Conservation (phyloP, 92 coral and sea anemone species). For the Epizoanthus stellaris region DNA sequence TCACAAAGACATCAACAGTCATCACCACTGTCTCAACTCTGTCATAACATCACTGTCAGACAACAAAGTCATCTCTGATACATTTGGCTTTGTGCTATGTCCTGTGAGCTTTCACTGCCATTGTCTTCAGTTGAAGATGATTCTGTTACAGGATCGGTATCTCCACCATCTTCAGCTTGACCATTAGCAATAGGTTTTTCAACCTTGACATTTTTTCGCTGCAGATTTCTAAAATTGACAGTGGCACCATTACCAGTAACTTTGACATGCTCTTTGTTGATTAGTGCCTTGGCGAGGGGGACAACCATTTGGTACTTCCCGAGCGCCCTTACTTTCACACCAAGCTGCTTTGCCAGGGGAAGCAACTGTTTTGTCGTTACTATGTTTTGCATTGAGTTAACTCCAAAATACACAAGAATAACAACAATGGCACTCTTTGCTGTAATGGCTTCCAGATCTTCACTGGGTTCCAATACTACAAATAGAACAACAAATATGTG, state of each 20-base stretch:
- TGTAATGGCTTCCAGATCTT: slow-evolving; percentile 36
- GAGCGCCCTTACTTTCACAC: slow-evolving; percentile 38
- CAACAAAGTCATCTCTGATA: neutral
- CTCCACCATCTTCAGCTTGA: neutral
- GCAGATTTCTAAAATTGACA: slow-evolving; percentile 41
- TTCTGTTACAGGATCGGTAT: slow-evolving; percentile 6
- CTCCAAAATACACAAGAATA: slow-evolving; percentile 32
- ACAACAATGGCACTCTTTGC: slow-evolving; percentile 26
- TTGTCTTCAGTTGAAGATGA: slow-evolving; percentile 9
- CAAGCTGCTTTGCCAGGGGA: slow-evolving; percentile 41
- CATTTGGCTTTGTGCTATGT: slow-evolving; percentile 3
- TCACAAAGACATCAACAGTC: neutral
- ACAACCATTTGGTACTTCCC: slow-evolving; percentile 49
- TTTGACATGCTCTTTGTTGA: slow-evolving; percentile 27
- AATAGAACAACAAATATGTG: slow-evolving; percentile 16
- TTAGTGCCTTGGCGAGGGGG: slow-evolving; percentile 49
- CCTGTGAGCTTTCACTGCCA: slow-evolving; percentile 1
- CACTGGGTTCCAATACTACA: slow-evolving; percentile 32
- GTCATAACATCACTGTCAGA: neutral
- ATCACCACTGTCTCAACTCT: neutral
- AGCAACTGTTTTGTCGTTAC: slow-evolving; percentile 37
- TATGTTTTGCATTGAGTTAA: slow-evolving; percentile 35
- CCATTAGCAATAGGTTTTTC: slow-evolving; percentile 26
- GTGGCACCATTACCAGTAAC: slow-evolving; percentile 11
- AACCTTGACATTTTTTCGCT: slow-evolving; percentile 34